Conservation (phyloP, 2,888 invertebrate genomes). For the Heliconius hortense region DNA sequence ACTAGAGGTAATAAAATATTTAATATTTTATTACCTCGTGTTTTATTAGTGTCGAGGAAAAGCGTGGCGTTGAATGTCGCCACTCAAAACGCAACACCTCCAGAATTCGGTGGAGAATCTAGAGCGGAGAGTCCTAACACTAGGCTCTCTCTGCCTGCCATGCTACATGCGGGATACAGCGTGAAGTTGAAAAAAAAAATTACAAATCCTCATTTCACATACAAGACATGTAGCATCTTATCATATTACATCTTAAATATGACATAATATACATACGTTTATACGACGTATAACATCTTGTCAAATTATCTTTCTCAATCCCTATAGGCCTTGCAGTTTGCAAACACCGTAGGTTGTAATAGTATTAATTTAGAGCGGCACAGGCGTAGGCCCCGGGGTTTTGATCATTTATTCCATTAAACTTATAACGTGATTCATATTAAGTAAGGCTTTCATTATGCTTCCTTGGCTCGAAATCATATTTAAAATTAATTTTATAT, state of each 20-base stretch:
- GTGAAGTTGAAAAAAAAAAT: background rate
- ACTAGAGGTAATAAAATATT: too few species aligned
- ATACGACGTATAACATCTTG: constrained; percentile 8
- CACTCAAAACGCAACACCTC: too few species aligned
- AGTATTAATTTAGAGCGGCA: constrained; percentile 62
- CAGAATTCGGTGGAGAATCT: too few species aligned
- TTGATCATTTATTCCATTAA: constrained; percentile 75
- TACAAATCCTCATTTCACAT: background rate
- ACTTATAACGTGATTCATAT: constrained; percentile 57
- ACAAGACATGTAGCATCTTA: too few species aligned
- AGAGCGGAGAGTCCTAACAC: too few species aligned
- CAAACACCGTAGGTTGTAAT: constrained; percentile 46
- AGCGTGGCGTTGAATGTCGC: too few species aligned
- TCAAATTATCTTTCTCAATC: constrained; percentile 37
- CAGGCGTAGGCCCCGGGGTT: constrained; percentile 47
- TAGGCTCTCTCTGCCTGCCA: too few species aligned
- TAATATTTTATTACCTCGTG: too few species aligned
- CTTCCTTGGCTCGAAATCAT: constrained; percentile 22
- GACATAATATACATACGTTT: background rate
- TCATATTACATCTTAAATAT: background rate
- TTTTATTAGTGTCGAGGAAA: too few species aligned
- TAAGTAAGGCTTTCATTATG: constrained; percentile 36
- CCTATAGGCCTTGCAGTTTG: constrained; percentile 43
- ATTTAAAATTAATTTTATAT: constrained; percentile 5
- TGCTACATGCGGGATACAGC: too few species aligned